Conservation (phyloP, 2,888 invertebrate genomes). For the Torymus auratus region DNA sequence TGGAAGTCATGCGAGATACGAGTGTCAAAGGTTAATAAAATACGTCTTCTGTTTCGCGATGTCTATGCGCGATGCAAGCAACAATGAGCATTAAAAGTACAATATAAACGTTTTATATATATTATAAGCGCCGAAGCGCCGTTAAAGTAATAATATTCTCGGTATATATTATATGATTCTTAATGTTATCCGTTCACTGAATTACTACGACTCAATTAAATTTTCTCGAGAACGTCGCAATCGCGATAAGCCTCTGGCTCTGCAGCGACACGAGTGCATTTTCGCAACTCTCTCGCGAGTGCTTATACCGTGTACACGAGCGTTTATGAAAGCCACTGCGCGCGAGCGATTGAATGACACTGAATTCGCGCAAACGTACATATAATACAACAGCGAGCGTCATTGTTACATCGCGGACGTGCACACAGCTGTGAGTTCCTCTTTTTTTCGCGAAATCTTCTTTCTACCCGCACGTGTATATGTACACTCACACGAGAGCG, state of each 20-base stretch:
- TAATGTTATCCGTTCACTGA: too few relatives aligned
- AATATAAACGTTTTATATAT: too few relatives aligned
- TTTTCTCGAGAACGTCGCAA: too few relatives aligned
- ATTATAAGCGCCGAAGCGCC: too few relatives aligned
- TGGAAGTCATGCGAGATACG: background rate
- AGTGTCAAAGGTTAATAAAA: conserved; percentile 17
- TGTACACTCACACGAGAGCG: background rate
- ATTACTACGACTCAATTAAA: too few relatives aligned
- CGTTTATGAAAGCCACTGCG: background rate
- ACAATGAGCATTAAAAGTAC: too few relatives aligned
- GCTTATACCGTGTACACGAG: background rate
- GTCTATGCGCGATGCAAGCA: too few relatives aligned
- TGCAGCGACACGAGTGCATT: too few relatives aligned
- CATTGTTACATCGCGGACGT: conserved; percentile 15
- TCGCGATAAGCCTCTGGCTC: too few relatives aligned
- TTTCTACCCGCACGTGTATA: background rate
- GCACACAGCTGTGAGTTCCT: background rate
- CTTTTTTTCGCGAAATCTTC: conserved; percentile 28
- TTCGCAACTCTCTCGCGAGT: too few relatives aligned
- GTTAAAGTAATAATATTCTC: too few relatives aligned
- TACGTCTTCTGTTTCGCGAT: background rate
- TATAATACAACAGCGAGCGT: background rate
- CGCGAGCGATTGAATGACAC: conserved; percentile 32
- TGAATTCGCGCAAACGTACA: conserved; percentile 35
- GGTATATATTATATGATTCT: too few relatives aligned